Conservation (phyloP, 2,113 vertebrate species). For the Polyodon spathula region DNA sequence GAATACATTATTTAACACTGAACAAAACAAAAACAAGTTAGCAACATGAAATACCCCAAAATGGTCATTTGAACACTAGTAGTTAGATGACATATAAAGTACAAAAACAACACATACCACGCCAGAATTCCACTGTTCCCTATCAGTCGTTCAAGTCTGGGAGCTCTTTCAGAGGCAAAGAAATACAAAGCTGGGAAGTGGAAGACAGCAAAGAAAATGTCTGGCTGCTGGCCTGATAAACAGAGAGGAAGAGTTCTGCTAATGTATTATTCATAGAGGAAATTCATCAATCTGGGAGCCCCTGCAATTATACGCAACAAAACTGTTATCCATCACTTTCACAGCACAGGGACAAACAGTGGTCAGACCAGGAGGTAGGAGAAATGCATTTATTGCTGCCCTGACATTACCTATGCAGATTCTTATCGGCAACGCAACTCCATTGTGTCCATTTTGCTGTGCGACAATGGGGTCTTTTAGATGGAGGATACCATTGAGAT, state of each 20-base stretch:
- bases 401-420: conserved; percentile 65
- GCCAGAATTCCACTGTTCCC: too few species aligned
- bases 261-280: conserved; percentile 40
- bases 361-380: conserved; percentile 40
- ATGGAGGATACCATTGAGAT: conserved; percentile 54
- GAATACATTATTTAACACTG: too few species aligned
- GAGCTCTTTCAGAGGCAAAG: conserved; percentile 24
- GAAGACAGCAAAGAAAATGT: conserved; percentile 42
- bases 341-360: conserved; percentile 42
- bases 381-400: conserved; percentile 55
- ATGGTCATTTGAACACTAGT: too few species aligned
- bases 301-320: conserved; percentile 54
- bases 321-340: conserved; percentile 51
- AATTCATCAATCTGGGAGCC: conserved; percentile 41
- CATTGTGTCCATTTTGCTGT: conserved; percentile 59
- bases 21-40: too few species aligned
- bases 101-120: too few species aligned
- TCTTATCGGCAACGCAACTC: conserved; percentile 58
- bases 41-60: too few species aligned
- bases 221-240: conserved; percentile 41
- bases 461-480: conserved; percentile 58
- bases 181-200: conserved; percentile 31
- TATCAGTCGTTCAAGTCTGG: not conserved
- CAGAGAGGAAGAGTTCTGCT: conserved; percentile 35
- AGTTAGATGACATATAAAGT: too few species aligned